A percentile compares a stretch with the other conserved stretches of the same genome.
Conservation (phyloP, 2,113 vertebrate genomes). For the Rostratula benghalensis region DNA sequence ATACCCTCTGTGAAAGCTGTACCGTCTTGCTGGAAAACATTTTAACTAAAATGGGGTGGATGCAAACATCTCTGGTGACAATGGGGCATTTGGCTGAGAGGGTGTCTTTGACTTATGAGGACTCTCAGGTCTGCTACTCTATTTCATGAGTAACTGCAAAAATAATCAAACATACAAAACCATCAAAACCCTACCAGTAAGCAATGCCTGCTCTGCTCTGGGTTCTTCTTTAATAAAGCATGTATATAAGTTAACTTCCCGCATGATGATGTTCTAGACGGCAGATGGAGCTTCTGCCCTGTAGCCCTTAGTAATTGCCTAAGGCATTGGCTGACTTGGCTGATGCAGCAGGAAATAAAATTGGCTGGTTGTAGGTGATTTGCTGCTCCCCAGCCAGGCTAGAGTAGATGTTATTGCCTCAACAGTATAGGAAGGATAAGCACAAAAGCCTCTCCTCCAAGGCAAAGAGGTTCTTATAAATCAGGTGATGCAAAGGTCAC, state of each 20-base stretch:
- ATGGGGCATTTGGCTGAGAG: not conserved
- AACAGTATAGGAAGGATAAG: not conserved
- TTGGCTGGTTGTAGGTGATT: not conserved
- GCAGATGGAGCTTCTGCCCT: not conserved
- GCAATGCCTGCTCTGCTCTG: not conserved
- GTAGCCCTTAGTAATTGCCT: not conserved
- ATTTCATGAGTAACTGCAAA: not conserved
- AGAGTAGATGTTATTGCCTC: not conserved
- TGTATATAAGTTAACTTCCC: not conserved
- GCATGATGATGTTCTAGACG: not conserved
- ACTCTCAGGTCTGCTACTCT: not conserved
- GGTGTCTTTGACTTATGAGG: not conserved
- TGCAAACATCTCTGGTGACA: not conserved
- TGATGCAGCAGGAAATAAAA: not conserved
- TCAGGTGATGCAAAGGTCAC: not conserved
- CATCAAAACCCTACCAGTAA: not conserved
- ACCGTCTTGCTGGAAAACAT: not conserved
- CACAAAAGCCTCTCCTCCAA: not conserved
- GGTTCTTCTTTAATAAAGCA: not conserved
- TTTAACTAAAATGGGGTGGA: not conserved
- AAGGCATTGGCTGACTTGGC: fast-evolving
- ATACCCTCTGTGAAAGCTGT: not conserved
- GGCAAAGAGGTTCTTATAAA: not conserved
- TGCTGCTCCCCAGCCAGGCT: not conserved
- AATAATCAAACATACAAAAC: not conserved